Percentiles rank a stretch among this genome's conserved stretches.
phyloP scores from a whole-genome alignment of 2,797 vertebrate genomes.

The Neosilurus mollespiculum region DNA sequence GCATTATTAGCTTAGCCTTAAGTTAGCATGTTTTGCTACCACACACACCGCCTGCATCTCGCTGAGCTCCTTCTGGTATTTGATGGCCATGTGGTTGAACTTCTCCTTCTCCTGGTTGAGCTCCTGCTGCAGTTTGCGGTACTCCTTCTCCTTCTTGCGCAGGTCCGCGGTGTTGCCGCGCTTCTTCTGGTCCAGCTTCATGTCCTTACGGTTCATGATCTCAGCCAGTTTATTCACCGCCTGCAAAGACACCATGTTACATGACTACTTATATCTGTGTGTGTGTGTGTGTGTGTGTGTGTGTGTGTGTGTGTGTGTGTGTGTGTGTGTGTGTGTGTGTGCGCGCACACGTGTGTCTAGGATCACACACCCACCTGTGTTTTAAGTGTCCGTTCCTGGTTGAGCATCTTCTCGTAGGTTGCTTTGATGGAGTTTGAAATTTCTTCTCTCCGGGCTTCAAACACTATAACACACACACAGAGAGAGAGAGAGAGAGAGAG shows the following conservation, averaged over 20 bases:
- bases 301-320: neutral
- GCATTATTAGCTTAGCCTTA: too few relatives aligned
- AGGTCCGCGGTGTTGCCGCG: constrained; percentile 94
- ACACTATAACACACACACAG: constrained; percentile 72
- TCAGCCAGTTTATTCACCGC: constrained; percentile 98
- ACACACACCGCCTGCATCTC: constrained; percentile 96
- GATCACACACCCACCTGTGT: constrained; percentile 80
- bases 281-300: neutral
- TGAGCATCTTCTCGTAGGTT: constrained; percentile 87
- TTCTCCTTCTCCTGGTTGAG: constrained; percentile 99
- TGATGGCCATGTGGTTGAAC: constrained; percentile 96
- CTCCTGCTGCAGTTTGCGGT: constrained; percentile 93
- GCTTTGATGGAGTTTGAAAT: constrained; percentile 80
- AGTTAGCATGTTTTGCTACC: too few relatives aligned
- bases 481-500: too few relatives aligned
- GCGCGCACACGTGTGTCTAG: neutral
- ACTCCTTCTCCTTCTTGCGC: constrained; percentile 98
- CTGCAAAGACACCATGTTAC: constrained; percentile 66
- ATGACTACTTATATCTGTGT: neutral
- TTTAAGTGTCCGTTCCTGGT: constrained; percentile 90
- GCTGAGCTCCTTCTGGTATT: constrained; percentile 91
- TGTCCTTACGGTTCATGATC: constrained; percentile 99
- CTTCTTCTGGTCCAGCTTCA: constrained; percentile 95
- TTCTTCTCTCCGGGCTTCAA: constrained; percentile 82
- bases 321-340: neutral